phyloP scores from a whole-genome alignment of 2,113 vertebrate genomes.

The Ctenomys sociabilis region DNA sequence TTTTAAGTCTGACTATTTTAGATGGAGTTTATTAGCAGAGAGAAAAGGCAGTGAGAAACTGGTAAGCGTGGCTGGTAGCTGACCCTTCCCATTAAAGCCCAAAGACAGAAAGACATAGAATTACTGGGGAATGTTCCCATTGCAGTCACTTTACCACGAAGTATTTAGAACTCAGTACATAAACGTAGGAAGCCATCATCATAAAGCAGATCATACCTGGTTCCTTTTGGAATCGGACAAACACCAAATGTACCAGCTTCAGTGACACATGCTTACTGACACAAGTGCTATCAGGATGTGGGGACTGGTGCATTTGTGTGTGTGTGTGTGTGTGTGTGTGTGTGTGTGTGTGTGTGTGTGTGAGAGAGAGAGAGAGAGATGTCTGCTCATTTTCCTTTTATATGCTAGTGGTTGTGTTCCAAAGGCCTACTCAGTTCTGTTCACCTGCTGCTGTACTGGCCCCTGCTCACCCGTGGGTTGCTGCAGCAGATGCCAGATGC shows the following conservation, averaged over 20 bases:
- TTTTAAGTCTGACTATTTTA: background rate
- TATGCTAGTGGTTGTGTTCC: background rate
- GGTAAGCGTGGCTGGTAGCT: background rate
- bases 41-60: background rate
- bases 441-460: background rate
- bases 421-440: background rate
- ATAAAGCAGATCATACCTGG: background rate
- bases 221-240: background rate
- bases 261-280: background rate
- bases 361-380: too few species aligned
- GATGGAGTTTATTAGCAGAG: slow-evolving; percentile 52
- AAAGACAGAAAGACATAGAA: background rate
- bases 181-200: background rate
- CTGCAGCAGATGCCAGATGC: background rate
- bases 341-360: fast-evolving
- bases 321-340: background rate
- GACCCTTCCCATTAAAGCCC: slow-evolving; percentile 26
- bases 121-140: background rate
- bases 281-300: background rate
- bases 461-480: background rate
- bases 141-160: background rate
- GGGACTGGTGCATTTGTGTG: too few species aligned
- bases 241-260: background rate
- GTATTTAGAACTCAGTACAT: background rate
- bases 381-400: background rate